These are phyloP conservation scores for Diabrotica undecimpunctata DNA, from an alignment of 1,140 invertebrate genomes.

Conservation along the genomic window DNA sequence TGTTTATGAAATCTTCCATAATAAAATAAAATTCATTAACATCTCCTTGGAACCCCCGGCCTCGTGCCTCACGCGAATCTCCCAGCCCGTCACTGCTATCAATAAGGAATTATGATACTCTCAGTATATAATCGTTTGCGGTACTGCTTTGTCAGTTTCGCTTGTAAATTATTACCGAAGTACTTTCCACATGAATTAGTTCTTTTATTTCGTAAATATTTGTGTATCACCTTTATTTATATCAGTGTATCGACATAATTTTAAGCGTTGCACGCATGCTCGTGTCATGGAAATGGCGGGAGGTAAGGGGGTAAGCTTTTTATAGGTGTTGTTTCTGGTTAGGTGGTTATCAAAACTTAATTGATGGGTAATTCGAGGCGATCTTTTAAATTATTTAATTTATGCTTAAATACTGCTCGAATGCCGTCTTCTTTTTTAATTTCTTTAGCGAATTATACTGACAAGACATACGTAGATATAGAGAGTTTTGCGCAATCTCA, in stretches of 20 bases:
- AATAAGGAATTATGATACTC: constrained; percentile 41
- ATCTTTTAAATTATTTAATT: background rate
- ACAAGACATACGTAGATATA: no score
- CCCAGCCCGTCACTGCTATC: constrained; percentile 6
- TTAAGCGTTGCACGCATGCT: constrained; percentile 28
- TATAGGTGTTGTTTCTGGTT: background rate
- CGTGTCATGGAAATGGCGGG: background rate
- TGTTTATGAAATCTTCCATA: no score
- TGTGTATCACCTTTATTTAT: constrained; percentile 43
- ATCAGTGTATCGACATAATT: constrained; percentile 32
- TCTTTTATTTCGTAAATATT: constrained; percentile 39
- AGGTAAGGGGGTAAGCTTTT: background rate
- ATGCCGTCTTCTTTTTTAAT: no score
- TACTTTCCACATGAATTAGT: constrained; percentile 33
- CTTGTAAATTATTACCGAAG: constrained; percentile 37
- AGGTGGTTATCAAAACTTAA: constrained; percentile 2
- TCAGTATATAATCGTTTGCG: constrained; percentile 39
- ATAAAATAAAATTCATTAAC: no score
- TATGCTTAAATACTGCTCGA: background rate
- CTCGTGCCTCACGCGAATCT: background rate
- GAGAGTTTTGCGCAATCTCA: no score
- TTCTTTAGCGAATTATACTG: no score
- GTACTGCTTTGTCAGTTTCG: constrained; percentile 38
- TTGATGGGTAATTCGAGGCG: background rate
- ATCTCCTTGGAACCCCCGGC: no score